Percentiles rank a stretch among this genome's conserved stretches.
These are phyloP conservation scores for Tiaroga cobitis DNA, from an alignment of 2,797 vertebrate genomes.

Conservation along the genomic window DNA sequence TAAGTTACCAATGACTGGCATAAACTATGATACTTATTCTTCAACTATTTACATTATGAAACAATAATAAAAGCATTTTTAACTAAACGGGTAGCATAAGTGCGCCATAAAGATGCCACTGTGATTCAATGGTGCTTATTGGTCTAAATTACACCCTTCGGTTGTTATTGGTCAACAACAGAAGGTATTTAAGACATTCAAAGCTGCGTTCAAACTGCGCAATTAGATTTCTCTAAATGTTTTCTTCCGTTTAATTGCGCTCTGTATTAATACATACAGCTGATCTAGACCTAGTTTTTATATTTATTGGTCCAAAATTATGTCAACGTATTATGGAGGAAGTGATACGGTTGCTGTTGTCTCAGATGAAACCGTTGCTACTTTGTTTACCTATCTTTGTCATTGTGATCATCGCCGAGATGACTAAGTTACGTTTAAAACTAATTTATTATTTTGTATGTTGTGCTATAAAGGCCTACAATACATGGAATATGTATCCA, in stretches of 20 bases:
- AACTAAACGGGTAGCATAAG: slow-evolving; percentile 33
- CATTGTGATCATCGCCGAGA: not conserved
- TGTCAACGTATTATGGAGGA: not conserved
- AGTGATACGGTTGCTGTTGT: not conserved
- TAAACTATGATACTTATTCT: not conserved
- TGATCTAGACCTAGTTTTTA: not conserved
- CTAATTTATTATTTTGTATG: not conserved
- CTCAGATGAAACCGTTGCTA: not conserved
- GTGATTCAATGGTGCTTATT: slow-evolving; percentile 43
- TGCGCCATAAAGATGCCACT: slow-evolving; percentile 51
- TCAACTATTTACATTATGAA: slow-evolving; percentile 21
- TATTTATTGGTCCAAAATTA: not conserved
- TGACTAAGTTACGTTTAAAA: too few species aligned
- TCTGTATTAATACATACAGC: not conserved
- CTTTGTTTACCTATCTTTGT: not conserved
- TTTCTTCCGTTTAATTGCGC: not conserved
- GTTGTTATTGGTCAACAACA: slow-evolving; percentile 46
- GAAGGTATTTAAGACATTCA: not conserved
- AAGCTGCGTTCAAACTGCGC: slow-evolving; percentile 46
- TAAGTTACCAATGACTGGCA: not conserved
- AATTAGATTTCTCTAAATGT: not conserved
- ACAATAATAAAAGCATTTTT: slow-evolving; percentile 12
- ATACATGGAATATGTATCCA: not conserved
- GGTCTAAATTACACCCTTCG: slow-evolving; percentile 22
- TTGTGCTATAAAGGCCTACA: not conserved